These are phyloP conservation scores for Campopleginae sp. DNA, from an alignment of 2,888 invertebrate genomes.

Conservation along the genomic window DNA sequence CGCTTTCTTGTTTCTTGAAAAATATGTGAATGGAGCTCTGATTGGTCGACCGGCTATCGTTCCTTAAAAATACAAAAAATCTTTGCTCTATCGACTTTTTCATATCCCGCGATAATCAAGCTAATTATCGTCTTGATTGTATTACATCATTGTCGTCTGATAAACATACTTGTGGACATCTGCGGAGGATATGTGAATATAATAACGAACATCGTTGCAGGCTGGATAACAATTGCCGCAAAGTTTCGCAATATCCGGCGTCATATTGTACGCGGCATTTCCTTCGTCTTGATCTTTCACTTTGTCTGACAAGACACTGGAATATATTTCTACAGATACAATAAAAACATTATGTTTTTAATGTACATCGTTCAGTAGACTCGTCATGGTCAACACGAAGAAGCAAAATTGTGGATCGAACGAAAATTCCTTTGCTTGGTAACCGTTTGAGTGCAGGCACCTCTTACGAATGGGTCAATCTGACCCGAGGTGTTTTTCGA, in stretches of 20 bases:
- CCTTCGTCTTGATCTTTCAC: constrained; percentile 53
- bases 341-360: neutral
- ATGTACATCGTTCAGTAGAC: neutral
- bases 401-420: no score
- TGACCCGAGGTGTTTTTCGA: no score
- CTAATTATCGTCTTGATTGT: neutral
- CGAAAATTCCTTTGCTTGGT: no score
- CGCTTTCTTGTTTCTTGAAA: constrained; percentile 76
- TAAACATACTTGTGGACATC: constrained; percentile 60
- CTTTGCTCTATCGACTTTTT: no score
- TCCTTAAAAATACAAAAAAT: constrained; percentile 68
- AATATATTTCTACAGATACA: constrained; percentile 83
- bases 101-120: neutral
- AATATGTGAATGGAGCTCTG: constrained; percentile 79
- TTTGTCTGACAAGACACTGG: constrained; percentile 82
- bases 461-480: no score
- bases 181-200: constrained; percentile 62
- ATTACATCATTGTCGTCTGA: constrained; percentile 71
- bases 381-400: neutral
- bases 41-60: constrained; percentile 69
- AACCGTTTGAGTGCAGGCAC: no score
- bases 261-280: constrained; percentile 31
- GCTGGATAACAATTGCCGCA: constrained; percentile 77
- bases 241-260: constrained; percentile 56
- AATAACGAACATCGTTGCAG: constrained; percentile 75